Conservation (phyloP, 2,113 vertebrate species). For the Colaptes auratus region DNA sequence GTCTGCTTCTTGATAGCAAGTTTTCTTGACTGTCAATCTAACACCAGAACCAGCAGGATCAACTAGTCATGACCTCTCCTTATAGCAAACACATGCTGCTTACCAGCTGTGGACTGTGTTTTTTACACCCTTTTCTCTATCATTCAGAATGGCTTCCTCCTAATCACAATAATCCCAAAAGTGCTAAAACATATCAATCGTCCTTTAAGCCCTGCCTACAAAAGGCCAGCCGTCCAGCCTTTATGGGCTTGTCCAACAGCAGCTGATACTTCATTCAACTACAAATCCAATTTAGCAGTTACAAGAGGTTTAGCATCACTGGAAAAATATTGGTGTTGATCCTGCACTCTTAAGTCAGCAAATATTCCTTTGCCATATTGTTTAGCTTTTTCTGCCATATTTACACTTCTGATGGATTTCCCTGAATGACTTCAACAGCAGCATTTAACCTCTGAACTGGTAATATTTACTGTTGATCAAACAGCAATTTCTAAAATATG, state of each 20-base stretch:
- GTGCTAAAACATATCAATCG: conserved; percentile 89
- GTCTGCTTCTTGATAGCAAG: conserved; percentile 71
- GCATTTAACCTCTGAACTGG: conserved; percentile 60
- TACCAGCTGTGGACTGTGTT: conserved; percentile 83
- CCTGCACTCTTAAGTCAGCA: conserved; percentile 76
- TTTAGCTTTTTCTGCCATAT: conserved; percentile 67
- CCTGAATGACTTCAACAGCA: conserved; percentile 34
- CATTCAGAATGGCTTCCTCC: conserved; percentile 83
- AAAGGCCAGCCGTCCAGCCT: conserved; percentile 83
- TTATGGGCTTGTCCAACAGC: conserved; percentile 84
- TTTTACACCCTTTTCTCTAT: conserved; percentile 78
- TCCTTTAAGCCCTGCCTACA: conserved; percentile 86
- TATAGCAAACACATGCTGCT: conserved; percentile 83
- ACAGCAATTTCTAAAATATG: conserved; percentile 36
- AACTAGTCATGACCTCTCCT: conserved; percentile 81
- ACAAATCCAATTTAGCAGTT: conserved; percentile 92
- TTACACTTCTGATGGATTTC: conserved; percentile 64
- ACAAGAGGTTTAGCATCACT: conserved; percentile 83
- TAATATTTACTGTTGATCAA: conserved; percentile 55
- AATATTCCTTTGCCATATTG: conserved; percentile 72
- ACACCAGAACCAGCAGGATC: conserved; percentile 80
- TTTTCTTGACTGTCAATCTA: conserved; percentile 82
- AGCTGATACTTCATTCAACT: conserved; percentile 89
- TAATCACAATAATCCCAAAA: conserved; percentile 90
- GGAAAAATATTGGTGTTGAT: conserved; percentile 83